These are phyloP conservation scores for Heliconius sara DNA, from an alignment of 2,888 invertebrate species.

Conservation along the genomic window DNA sequence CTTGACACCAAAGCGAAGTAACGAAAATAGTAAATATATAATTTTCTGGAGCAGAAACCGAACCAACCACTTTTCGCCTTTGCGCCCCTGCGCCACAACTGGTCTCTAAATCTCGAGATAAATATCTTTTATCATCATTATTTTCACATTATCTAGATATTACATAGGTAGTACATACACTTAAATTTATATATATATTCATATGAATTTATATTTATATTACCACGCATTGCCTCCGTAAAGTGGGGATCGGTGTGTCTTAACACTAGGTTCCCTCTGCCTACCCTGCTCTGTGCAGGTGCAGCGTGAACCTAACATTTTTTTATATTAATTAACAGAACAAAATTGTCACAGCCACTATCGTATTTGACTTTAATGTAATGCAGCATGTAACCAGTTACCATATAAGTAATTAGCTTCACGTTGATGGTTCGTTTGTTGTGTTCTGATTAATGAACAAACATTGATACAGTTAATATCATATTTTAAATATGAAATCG, in stretches of 20 bases:
- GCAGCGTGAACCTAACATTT: no score
- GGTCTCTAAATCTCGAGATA: background rate
- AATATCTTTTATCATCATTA: background rate
- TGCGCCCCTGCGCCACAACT: no score
- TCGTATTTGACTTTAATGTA: background rate
- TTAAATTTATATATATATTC: background rate
- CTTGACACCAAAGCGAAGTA: no score
- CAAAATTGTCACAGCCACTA: background rate
- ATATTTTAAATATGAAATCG: background rate
- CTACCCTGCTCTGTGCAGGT: no score
- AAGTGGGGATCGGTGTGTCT: no score
- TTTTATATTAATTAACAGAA: no score
- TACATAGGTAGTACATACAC: background rate
- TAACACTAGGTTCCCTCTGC: no score
- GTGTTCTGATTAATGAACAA: background rate
- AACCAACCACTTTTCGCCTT: no score
- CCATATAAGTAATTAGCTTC: slow-evolving; percentile 14
- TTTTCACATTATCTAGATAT: background rate
- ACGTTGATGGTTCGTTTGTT: slow-evolving; percentile 6
- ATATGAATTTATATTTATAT: background rate
- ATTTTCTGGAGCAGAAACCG: no score
- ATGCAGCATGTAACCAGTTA: slow-evolving; percentile 2
- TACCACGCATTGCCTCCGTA: no score
- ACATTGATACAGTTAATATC: background rate
- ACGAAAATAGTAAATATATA: no score